Percentiles rank a stretch among this genome's conserved stretches.
Evolutionary conservation across 2,888 invertebrate genomes (phyloP).

Genomic region (Dicyrtoma fusca): DNA sequence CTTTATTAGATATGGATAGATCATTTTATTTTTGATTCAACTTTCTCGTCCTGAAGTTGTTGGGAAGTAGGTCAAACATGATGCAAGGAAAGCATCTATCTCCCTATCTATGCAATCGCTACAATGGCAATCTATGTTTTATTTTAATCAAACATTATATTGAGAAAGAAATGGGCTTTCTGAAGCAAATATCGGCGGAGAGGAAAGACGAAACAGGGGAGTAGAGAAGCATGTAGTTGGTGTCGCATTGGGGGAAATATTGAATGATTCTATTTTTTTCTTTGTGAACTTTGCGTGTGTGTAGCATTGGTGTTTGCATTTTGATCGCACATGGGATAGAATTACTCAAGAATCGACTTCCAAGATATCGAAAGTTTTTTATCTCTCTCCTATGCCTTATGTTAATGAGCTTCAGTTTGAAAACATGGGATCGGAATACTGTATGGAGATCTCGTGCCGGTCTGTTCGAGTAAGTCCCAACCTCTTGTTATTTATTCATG

Average conservation of each 20-base stretch:
- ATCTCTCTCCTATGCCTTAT: conserved; percentile 46
- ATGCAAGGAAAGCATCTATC: no score
- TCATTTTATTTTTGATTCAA: no score
- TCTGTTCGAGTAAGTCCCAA: conserved; percentile 59
- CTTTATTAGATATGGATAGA: no score
- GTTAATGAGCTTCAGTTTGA: conserved; percentile 47
- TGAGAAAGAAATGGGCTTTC: no score
- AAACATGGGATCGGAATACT: conserved; percentile 70
- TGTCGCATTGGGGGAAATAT: conserved; percentile 4
- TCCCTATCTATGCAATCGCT: no score
- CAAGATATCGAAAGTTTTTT: conserved; percentile 34
- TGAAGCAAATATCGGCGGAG: not conserved
- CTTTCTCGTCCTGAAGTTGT: no score
- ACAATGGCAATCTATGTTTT: no score
- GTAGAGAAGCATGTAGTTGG: no score
- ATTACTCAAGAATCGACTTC: conserved; percentile 36
- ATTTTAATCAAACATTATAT: no score
- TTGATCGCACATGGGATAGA: conserved; percentile 51
- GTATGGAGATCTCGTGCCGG: conserved; percentile 80
- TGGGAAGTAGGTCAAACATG: no score
- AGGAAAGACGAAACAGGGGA: no score
- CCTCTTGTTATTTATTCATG: conserved; percentile 2
- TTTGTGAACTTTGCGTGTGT: conserved; percentile 18
- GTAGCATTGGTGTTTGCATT: conserved; percentile 54
- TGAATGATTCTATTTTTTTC: conserved; percentile 3